A percentile compares a stretch with the other conserved stretches of the same genome.
phyloP scores from a whole-genome alignment of 2,113 vertebrate species.

The Gymnarchus niloticus region DNA sequence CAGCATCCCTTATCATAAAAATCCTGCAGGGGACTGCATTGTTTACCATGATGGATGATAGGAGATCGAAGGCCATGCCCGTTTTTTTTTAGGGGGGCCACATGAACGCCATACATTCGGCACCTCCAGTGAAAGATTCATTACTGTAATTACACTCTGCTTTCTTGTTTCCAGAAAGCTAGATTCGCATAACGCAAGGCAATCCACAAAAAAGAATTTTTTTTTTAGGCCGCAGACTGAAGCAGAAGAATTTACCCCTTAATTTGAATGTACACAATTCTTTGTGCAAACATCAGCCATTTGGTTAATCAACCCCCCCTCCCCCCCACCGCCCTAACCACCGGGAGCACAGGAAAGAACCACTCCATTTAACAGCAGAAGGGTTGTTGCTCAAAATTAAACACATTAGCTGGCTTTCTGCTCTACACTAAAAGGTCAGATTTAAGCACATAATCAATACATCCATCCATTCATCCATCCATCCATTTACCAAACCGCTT shows the following conservation, averaged over 20 bases:
- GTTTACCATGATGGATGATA: constrained; percentile 28
- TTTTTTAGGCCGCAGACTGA: background rate
- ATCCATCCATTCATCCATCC: too few relatives aligned
- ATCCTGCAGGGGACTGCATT: constrained; percentile 8
- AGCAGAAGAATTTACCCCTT: background rate
- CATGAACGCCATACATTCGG: constrained; percentile 26
- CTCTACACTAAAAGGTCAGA: background rate
- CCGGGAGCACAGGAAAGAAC: constrained; percentile 15
- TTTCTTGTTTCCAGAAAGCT: background rate
- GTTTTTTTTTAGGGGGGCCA: constrained; percentile 24
- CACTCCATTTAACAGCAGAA: constrained; percentile 24
- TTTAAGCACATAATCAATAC: constrained; percentile 3
- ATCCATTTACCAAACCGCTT: too few relatives aligned
- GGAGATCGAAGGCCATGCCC: constrained; percentile 5
- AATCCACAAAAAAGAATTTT: background rate
- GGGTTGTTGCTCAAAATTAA: constrained; percentile 11
- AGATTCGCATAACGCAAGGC: background rate
- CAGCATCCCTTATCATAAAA: background rate
- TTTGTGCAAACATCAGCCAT: constrained; percentile 21
- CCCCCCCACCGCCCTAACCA: too few relatives aligned
- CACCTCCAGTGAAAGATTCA: constrained; percentile 28
- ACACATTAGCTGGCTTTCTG: constrained; percentile 6
- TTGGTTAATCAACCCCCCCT: constrained; percentile 25
- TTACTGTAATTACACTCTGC: constrained; percentile 31
- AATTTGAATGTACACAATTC: background rate